Evolutionary conservation across 2,888 invertebrate species (phyloP).

Genomic region (Zaprionus obscuricornis): DNA sequence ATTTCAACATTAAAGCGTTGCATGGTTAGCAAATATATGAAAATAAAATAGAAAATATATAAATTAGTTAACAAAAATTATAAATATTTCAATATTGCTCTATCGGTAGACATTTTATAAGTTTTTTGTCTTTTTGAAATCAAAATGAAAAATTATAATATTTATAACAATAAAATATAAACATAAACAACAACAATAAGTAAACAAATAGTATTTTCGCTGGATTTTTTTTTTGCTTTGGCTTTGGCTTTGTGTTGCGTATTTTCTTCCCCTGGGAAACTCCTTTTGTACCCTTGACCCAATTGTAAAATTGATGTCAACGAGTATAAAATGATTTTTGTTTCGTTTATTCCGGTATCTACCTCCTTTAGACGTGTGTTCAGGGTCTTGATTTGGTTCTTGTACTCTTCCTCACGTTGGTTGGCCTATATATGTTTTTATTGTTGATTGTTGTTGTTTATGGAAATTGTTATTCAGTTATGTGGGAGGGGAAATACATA

Average conservation of each 20-base stretch:
- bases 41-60: slow-evolving; percentile 70
- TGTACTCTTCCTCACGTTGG: slow-evolving; percentile 99
- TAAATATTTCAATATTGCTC: slow-evolving; percentile 23
- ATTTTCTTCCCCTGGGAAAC: slow-evolving; percentile 65
- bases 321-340: background rate
- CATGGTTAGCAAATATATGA: slow-evolving; percentile 61
- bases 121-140: slow-evolving; percentile 15
- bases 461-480: slow-evolving; percentile 31
- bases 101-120: slow-evolving; percentile 82
- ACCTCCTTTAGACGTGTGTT: slow-evolving; percentile 99
- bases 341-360: slow-evolving; percentile 48
- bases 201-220: slow-evolving; percentile 39
- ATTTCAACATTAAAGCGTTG: slow-evolving; percentile 51
- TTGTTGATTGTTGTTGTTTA: slow-evolving; percentile 73
- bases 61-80: slow-evolving; percentile 69
- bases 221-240: slow-evolving; percentile 26
- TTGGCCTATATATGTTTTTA: slow-evolving; percentile 89
- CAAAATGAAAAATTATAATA: background rate
- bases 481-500: slow-evolving; percentile 25
- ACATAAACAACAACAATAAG: slow-evolving; percentile 69
- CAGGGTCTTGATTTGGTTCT: slow-evolving; percentile 99
- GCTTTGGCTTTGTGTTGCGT: slow-evolving; percentile 47
- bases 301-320: background rate
- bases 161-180: no score
- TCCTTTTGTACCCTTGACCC: slow-evolving; percentile 41